phyloP scores from a whole-genome alignment of 2,113 vertebrate species.

The Oryzias melastigma region DNA sequence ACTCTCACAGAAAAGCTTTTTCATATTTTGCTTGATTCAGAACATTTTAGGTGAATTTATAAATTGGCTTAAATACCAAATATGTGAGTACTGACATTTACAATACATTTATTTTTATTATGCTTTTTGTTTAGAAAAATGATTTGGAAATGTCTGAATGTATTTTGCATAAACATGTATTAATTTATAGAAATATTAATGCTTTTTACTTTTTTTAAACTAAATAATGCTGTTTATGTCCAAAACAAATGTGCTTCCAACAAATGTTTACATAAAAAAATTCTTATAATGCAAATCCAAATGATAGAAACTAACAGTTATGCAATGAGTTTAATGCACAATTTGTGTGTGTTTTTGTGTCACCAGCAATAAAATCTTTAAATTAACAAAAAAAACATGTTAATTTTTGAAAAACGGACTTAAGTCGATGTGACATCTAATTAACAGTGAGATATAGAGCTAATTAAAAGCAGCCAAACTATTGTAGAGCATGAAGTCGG shows the following conservation, averaged over 20 bases:
- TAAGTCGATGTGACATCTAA: constrained; percentile 3
- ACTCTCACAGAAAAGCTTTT: constrained; percentile 9
- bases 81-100: constrained; percentile 9
- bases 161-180: constrained; percentile 40
- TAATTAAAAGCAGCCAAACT: constrained; percentile 22
- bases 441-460: constrained; percentile 16
- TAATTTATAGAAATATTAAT: constrained; percentile 39
- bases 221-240: constrained; percentile 10
- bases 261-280: constrained; percentile 39
- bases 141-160: constrained; percentile 47
- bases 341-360: constrained; percentile 6
- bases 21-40: constrained; percentile 13
- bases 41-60: constrained; percentile 14
- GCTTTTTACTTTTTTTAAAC: constrained; percentile 42
- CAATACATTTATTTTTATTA: constrained; percentile 29
- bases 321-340: constrained; percentile 3
- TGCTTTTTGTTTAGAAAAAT: constrained; percentile 28
- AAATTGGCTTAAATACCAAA: constrained; percentile 14
- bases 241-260: background rate
- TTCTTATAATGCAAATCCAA: constrained; percentile 23
- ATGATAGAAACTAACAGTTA: constrained; percentile 5
- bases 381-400: background rate
- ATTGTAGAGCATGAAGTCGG: constrained; percentile 34
- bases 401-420: background rate
- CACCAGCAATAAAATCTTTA: background rate